Base-by-base conservation (phyloP, 1,140 invertebrate species). In the Anoplophora glabripennis region DNA sequence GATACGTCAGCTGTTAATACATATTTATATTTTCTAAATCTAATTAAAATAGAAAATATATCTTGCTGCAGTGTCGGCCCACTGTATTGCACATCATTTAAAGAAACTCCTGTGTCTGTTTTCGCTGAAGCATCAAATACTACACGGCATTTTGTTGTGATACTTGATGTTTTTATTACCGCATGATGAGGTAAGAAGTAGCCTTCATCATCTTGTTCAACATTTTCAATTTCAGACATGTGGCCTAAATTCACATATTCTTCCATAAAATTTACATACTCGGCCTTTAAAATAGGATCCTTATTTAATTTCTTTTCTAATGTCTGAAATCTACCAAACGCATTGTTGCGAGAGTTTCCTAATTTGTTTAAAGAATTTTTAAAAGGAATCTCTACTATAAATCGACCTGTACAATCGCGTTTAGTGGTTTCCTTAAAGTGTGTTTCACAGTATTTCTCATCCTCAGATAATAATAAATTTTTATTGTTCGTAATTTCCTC, bases 31-130 rank as follows among this genome's bases (percentile, higher is more conserved):
- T 57, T 63, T 17, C 77, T 60, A 63, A 80, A 81, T 14, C 73
- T 56, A 0, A 76, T n/a, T 21, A 80, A 21, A 21, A 78, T 69
- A n/a, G 66, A 60, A 53, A 75, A 70, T 12, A 80, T 49, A 28
- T 78, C 75, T 21, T 74, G 58, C 49, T 79, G 77, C 10, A 78
- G 59, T 3, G 54, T 69, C 1, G 76, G 73, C 1, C 77, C 77
- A 5, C 68, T 63, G 12, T 68, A 59, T 7, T 73, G 64, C 7
- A 69, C 61, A 46, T 77, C 68, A 61, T 78, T 77, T 17, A 78
- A 51, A 1, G 72, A 76, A 7, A 66, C 38, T 18, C 70, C 68
- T 12, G 55, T 52, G 10, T 54, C 41, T 7, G 67, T 58, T 51
- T 57, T 58, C 8, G 67, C 63, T 0, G 72, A 74, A 18, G 53